Base-by-base conservation (phyloP, 2,113 vertebrate genomes). In the Protobothrops mucrosquamatus region DNA sequence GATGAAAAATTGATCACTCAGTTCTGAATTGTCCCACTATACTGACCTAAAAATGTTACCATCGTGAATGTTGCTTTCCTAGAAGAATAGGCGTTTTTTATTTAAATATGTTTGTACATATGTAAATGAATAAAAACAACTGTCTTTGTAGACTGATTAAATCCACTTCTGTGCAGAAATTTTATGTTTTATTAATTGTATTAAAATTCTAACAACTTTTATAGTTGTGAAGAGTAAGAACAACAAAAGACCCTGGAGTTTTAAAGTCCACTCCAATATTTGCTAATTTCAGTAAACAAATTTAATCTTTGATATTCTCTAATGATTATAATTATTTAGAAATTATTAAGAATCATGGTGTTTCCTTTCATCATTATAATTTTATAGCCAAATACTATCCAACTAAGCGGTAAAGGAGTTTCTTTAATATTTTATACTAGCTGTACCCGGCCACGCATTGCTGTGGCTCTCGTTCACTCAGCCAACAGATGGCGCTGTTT, bases 31-130 rank as follows among this genome's bases (percentile, higher is more conserved):
- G 26, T 94, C 51, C 61, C 55, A 93, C 94, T 43, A 43, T 92
- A 91, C 87, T 90, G n/a, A 43, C 11, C 15, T 26, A 93, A 48
- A 95, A 94, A 94, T 81, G 22, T 95, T 59, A 90, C 51, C 52
- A 54, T 91, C 48, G 26, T 64, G 34, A 86, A 4, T 86, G 64
- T 89, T 2, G 74, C 89, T 85, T 23, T 20, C 85, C 9, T 92
- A 10, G 43, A 87, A 29, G 39, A 56, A 18, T 23, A 14, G 46
- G 5, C 43, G 91, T 23, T 10, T 34, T 93, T 90, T 0, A 14
- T 94, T 93, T 54, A 23, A 43, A 34, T 54, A 59, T 92, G 95
- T 91, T 91, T 43, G 74, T 43, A 81, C 6, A 43, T 7, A 81
- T 20, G 74, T 81, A 81, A 81, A 81, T 7, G 7, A 43, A 43